Percentiles rank a stretch among this genome's conserved stretches.
phyloP scores from a whole-genome alignment of 2,797 vertebrate genomes.

The Schizothorax lantsangensis region DNA sequence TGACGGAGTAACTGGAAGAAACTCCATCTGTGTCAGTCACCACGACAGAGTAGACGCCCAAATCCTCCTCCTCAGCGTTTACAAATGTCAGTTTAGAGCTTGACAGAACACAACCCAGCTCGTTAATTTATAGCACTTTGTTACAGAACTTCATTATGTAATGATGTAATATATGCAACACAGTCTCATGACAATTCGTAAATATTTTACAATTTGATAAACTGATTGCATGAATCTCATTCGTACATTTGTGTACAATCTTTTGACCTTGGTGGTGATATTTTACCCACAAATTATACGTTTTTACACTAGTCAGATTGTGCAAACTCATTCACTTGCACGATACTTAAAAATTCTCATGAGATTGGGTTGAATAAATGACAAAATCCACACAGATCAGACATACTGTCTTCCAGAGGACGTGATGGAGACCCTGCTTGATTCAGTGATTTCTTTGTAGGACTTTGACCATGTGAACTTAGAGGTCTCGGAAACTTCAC shows the following conservation, averaged over 20 bases:
- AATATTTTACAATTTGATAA: background rate
- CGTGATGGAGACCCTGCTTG: constrained; percentile 76
- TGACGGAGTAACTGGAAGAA: constrained; percentile 88
- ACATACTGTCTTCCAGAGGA: constrained; percentile 84
- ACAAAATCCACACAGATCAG: constrained; percentile 7
- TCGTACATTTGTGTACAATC: background rate
- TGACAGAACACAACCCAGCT: constrained; percentile 50
- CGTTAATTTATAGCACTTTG: background rate
- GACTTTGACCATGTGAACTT: constrained; percentile 92
- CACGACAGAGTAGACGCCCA: constrained; percentile 88
- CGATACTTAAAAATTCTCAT: background rate
- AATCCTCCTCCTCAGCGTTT: constrained; percentile 85
- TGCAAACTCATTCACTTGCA: background rate
- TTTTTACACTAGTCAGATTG: background rate
- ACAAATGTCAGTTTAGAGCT: constrained; percentile 91
- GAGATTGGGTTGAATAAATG: background rate
- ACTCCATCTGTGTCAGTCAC: constrained; percentile 93
- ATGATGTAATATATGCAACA: background rate
- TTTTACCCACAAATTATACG: background rate
- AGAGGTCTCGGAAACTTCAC: constrained; percentile 87
- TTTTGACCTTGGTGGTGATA: background rate
- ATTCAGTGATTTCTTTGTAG: constrained; percentile 86
- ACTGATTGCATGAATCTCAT: background rate
- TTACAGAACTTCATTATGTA: background rate
- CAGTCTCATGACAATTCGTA: background rate